A percentile compares a stretch with the other conserved stretches of the same genome.
Conservation (phyloP, 1,140 invertebrate genomes). For the Tetramorium alpestre region DNA sequence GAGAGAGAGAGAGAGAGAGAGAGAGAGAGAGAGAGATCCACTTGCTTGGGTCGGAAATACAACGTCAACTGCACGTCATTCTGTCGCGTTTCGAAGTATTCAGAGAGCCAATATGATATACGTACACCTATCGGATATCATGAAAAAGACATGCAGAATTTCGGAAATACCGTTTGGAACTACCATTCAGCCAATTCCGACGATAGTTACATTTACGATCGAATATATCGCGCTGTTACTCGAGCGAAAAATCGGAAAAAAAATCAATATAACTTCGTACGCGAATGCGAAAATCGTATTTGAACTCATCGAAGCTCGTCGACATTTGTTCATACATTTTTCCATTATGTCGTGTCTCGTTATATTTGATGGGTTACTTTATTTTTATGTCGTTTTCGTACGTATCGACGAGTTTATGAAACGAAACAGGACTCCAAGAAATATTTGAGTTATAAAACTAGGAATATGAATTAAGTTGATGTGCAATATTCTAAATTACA, state of each 20-base stretch:
- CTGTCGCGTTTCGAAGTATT: constrained; percentile 38
- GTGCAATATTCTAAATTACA: background rate
- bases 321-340: background rate
- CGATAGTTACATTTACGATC: background rate
- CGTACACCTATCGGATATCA: background rate
- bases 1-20: too few species aligned
- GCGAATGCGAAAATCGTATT: background rate
- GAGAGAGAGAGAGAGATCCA: background rate
- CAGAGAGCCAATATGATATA: constrained; percentile 5
- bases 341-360: background rate
- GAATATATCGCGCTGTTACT: background rate
- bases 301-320: background rate
- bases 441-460: background rate
- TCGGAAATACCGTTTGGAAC: background rate
- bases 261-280: constrained; percentile 13
- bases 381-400: background rate
- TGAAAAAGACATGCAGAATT: background rate
- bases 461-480: background rate
- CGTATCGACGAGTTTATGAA: background rate
- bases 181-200: constrained; percentile 5
- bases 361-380: background rate
- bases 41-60: constrained; percentile 30
- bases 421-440: constrained; percentile 4
- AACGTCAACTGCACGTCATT: constrained; percentile 12
- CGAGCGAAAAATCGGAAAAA: background rate